These are phyloP conservation scores for Patella ulyssiponensis DNA, from an alignment of 2,888 invertebrate species.

Conservation along the genomic window DNA sequence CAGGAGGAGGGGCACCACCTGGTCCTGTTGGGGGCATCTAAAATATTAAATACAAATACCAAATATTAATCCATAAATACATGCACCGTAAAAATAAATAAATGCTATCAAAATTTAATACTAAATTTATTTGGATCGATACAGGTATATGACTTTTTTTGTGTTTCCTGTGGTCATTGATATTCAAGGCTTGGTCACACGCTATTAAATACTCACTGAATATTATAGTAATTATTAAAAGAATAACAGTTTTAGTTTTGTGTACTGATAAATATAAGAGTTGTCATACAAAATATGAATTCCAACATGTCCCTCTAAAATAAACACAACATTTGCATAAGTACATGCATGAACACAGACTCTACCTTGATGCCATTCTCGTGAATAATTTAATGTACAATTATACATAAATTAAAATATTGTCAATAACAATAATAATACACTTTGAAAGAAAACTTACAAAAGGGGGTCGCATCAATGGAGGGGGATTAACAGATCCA, in stretches of 20 bases:
- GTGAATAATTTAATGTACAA: background rate
- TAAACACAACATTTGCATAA: too few relatives aligned
- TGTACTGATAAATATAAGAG: too few relatives aligned
- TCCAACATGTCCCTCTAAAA: too few relatives aligned
- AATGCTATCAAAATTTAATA: background rate
- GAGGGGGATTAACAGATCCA: background rate
- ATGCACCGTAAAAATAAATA: background rate
- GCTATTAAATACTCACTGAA: too few relatives aligned
- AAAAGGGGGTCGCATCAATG: conserved; percentile 6
- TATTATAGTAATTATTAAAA: too few relatives aligned
- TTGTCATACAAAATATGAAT: too few relatives aligned
- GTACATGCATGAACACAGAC: too few relatives aligned
- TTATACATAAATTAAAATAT: background rate
- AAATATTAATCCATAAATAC: background rate
- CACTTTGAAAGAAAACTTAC: background rate
- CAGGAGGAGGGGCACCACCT: conserved; percentile 40
- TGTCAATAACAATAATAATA: too few relatives aligned
- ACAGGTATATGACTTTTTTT: too few relatives aligned
- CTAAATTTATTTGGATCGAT: background rate
- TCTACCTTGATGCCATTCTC: background rate
- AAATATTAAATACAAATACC: background rate
- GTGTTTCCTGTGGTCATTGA: too few relatives aligned
- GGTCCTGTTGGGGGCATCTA: background rate
- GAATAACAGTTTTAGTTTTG: too few relatives aligned
- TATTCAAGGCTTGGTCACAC: too few relatives aligned